Evolutionary conservation across 2,113 vertebrate genomes (phyloP).

Genomic region (Hippocampus abdominalis): DNA sequence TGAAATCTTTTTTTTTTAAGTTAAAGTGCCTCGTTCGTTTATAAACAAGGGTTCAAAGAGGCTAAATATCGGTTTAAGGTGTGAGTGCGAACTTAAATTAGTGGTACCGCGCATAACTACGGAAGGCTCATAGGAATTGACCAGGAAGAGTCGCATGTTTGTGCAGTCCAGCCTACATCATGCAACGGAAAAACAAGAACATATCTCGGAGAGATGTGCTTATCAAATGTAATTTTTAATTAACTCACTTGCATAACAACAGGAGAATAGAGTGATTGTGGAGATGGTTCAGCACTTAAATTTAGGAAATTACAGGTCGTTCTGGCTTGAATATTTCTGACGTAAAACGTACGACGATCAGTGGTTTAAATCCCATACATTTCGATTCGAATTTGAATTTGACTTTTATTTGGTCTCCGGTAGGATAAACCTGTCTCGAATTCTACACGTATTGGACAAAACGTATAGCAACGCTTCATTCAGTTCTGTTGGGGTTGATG

Average conservation of each 20-base stretch:
- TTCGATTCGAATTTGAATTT: too few species aligned
- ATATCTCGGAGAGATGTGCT: background rate
- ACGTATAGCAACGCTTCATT: background rate
- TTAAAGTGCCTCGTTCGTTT: accelerated
- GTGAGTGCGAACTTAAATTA: background rate
- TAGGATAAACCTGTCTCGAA: too few species aligned
- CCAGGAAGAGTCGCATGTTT: background rate
- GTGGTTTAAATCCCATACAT: background rate
- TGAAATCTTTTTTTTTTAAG: background rate
- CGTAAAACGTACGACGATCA: background rate
- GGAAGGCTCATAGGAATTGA: conserved; percentile 39
- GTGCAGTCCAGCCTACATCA: too few species aligned
- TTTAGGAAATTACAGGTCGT: background rate
- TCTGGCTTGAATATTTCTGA: background rate
- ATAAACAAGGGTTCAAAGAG: accelerated
- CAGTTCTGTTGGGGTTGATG: background rate
- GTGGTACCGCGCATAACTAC: conserved; percentile 67
- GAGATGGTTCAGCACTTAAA: background rate
- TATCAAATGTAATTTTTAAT: background rate
- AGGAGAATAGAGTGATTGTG: background rate
- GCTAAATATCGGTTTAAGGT: background rate
- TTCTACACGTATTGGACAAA: too few species aligned
- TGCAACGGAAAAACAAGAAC: background rate
- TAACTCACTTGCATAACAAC: background rate
- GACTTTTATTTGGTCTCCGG: too few species aligned